Conservation (phyloP, 2,888 invertebrate genomes). For the Eupithecia subfuscata region DNA sequence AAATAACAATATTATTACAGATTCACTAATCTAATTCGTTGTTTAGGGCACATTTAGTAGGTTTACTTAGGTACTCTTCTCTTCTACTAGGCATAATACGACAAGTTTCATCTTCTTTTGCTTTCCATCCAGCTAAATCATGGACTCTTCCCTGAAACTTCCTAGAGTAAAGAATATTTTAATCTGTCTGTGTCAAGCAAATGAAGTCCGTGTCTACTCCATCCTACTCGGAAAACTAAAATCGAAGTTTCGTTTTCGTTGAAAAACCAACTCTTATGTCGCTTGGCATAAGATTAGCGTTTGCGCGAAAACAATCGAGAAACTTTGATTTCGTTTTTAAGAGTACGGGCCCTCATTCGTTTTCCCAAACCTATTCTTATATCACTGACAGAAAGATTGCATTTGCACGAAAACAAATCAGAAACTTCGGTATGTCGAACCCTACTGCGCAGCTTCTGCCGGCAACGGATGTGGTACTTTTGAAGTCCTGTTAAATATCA, state of each 20-base stretch:
- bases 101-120: not conserved
- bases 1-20: too few species aligned
- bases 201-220: not conserved
- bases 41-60: too few species aligned
- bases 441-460: constrained; percentile 18
- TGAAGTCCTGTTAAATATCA: constrained; percentile 25
- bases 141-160: not conserved
- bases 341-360: not conserved
- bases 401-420: not conserved
- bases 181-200: not conserved
- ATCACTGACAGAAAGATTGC: not conserved
- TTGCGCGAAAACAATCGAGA: too few species aligned
- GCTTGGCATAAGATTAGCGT: too few species aligned
- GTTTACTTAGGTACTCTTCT: too few species aligned
- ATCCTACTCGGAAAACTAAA: not conserved
- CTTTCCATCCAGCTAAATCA: not conserved
- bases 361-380: not conserved
- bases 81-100: too few species aligned
- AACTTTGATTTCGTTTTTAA: too few species aligned
- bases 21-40: too few species aligned
- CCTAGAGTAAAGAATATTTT: not conserved
- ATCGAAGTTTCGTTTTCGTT: too few species aligned
- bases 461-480: constrained; percentile 29
- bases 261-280: too few species aligned
- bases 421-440: not conserved